A percentile compares a stretch with the other conserved stretches of the same genome.
Evolutionary conservation across 2,797 vertebrate species (phyloP).

Genomic region (Notoglanidium macrostoma): DNA sequence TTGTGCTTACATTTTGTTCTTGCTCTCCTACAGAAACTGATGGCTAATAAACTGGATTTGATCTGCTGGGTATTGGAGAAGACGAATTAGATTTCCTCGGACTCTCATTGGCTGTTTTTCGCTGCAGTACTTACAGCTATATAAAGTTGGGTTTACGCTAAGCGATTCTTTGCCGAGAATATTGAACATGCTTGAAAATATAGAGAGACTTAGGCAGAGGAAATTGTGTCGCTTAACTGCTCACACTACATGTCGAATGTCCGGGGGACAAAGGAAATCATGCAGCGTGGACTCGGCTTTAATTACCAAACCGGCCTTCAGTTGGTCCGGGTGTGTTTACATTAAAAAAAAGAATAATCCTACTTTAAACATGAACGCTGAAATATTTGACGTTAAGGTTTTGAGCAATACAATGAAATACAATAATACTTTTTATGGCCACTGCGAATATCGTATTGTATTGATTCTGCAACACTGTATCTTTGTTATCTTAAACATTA

Average conservation of each 20-base stretch:
- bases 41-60: neutral
- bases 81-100: neutral
- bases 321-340: neutral
- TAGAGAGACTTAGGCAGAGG: neutral
- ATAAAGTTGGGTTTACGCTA: neutral
- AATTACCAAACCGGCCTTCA: neutral
- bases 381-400: neutral
- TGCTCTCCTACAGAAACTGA: neutral
- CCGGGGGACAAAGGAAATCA: neutral
- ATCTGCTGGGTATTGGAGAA: neutral
- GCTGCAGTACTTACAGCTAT: neutral
- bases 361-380: neutral
- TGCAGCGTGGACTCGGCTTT: neutral
- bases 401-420: neutral
- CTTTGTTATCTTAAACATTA: neutral
- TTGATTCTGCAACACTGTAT: neutral
- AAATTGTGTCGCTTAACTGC: neutral
- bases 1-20: neutral
- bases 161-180: neutral
- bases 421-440: neutral
- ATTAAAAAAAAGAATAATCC: neutral
- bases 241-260: neutral
- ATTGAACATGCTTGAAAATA: slow-evolving; percentile 1
- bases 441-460: neutral
- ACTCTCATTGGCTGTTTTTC: neutral